A percentile compares a stretch with the other conserved stretches of the same genome.
These are phyloP conservation scores for Antechinus flavipes DNA, from an alignment of 2,113 vertebrate species.

Conservation along the genomic window DNA sequence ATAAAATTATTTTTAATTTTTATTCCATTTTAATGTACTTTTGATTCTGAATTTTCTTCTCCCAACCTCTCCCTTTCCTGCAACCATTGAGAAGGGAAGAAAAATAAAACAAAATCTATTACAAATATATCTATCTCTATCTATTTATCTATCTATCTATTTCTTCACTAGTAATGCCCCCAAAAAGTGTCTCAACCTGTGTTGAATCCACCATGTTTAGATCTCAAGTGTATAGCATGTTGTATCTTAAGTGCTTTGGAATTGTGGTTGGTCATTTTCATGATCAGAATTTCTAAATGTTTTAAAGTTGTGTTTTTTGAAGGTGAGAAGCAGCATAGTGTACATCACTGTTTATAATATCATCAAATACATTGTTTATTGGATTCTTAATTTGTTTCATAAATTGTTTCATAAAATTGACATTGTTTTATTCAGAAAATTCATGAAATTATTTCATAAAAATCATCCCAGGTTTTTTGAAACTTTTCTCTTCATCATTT, in stretches of 20 bases:
- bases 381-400: too few relatives aligned
- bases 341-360: too few relatives aligned
- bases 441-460: too few relatives aligned
- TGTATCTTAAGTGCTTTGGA: not conserved
- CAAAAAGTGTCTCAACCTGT: not conserved
- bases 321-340: too few relatives aligned
- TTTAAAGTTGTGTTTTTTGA: not conserved
- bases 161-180: not conserved
- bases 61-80: not conserved
- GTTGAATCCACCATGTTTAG: not conserved
- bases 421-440: too few relatives aligned
- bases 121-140: not conserved
- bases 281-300: not conserved
- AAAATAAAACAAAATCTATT: not conserved
- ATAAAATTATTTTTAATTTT: too few relatives aligned
- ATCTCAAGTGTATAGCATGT: not conserved
- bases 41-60: not conserved
- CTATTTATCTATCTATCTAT: too few relatives aligned
- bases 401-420: too few relatives aligned
- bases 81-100: not conserved
- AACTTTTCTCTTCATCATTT: too few relatives aligned
- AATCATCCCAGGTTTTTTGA: too few relatives aligned
- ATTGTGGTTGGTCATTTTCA: not conserved
- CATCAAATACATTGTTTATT: too few relatives aligned
- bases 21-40: not conserved